Conservation (phyloP, 2,888 invertebrate genomes). For the Eupithecia abbreviata region DNA sequence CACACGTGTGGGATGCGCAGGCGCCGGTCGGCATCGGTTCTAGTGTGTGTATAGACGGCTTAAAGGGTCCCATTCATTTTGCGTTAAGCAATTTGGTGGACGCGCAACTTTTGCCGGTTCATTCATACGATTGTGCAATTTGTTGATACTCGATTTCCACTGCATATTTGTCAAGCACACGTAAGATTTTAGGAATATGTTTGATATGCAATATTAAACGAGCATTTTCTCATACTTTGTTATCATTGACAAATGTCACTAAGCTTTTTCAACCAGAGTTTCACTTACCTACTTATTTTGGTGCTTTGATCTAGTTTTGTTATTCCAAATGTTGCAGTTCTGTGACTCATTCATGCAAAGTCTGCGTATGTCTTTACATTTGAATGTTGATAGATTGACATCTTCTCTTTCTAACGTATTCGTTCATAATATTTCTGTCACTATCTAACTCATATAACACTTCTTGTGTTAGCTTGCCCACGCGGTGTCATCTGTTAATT, state of each 20-base stretch:
- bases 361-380: slow-evolving; percentile 60
- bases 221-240: slow-evolving; percentile 37
- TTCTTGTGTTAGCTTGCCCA: slow-evolving; percentile 62
- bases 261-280: not conserved
- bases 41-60: slow-evolving; percentile 66
- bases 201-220: slow-evolving; percentile 33
- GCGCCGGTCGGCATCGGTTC: slow-evolving; percentile 66
- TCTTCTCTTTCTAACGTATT: slow-evolving; percentile 65
- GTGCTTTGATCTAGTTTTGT: not conserved
- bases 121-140: slow-evolving; percentile 75
- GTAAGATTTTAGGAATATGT: slow-evolving; percentile 43
- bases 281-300: not conserved
- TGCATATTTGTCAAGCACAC: slow-evolving; percentile 45
- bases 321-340: slow-evolving; percentile 52
- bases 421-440: slow-evolving; percentile 58
- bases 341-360: slow-evolving; percentile 67
- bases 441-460: slow-evolving; percentile 59
- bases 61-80: slow-evolving; percentile 80
- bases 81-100: slow-evolving; percentile 81
- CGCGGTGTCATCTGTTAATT: slow-evolving; percentile 74
- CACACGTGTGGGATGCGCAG: slow-evolving; percentile 81
- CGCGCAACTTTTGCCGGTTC: slow-evolving; percentile 76
- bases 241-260: slow-evolving; percentile 10
- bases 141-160: slow-evolving; percentile 60
- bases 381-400: slow-evolving; percentile 61